A percentile compares a stretch with the other conserved stretches of the same genome.
Evolutionary conservation across 2,888 invertebrate genomes (phyloP).

Genomic region (Microchrysa polita): DNA sequence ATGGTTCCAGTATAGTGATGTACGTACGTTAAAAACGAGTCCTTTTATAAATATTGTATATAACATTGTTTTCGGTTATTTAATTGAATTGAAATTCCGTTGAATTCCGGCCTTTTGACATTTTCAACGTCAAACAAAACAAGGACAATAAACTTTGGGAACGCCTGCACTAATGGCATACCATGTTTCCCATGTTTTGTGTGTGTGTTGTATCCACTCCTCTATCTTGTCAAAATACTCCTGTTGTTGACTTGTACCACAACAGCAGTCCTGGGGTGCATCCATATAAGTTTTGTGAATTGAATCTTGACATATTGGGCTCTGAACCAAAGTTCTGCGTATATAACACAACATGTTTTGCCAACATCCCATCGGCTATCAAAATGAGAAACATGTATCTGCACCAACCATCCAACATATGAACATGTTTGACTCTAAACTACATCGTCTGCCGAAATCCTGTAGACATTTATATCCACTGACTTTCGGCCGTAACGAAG

Average conservation of each 20-base stretch:
- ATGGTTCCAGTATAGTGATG: too few relatives aligned
- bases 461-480: not conserved
- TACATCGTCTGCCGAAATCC: not conserved
- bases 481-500: constrained; percentile 16
- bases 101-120: too few relatives aligned
- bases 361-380: not conserved
- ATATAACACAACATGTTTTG: not conserved
- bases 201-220: too few relatives aligned
- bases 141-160: too few relatives aligned
- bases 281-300: not conserved
- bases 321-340: not conserved
- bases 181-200: too few relatives aligned
- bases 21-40: too few relatives aligned
- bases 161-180: too few relatives aligned
- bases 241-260: not conserved
- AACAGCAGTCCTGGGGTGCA: constrained; percentile 1
- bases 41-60: too few relatives aligned
- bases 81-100: too few relatives aligned
- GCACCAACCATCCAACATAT: too few relatives aligned
- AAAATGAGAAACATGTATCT: not conserved
- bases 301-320: not conserved
- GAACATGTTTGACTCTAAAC: not conserved
- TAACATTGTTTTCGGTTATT: too few relatives aligned
- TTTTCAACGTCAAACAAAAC: too few relatives aligned
- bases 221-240: not conserved